Percentiles rank a stretch among this genome's conserved stretches.
Evolutionary conservation across 2,888 invertebrate genomes (phyloP).

Genomic region (Drosophila pseudotakahashii): DNA sequence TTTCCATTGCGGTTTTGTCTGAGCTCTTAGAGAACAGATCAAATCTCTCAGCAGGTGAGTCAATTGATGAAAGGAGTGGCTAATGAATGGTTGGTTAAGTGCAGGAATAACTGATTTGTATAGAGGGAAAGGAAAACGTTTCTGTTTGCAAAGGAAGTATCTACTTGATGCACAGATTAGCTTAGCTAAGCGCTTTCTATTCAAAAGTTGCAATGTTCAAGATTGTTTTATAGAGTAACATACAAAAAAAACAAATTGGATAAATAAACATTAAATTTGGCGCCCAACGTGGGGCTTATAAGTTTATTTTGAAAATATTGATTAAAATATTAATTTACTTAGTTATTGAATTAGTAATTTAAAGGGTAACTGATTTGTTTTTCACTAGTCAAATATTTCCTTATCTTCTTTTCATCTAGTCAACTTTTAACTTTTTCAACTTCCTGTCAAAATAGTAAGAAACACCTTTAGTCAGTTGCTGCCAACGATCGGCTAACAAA

Average conservation of each 20-base stretch:
- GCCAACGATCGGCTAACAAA: not conserved
- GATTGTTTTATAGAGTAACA: too few relatives aligned
- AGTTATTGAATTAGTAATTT: too few relatives aligned
- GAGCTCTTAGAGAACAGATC: conserved; percentile 2
- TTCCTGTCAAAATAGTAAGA: not conserved
- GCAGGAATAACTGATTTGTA: conserved; percentile 8
- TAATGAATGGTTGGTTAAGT: conserved; percentile 20
- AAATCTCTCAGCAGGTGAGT: conserved; percentile 47
- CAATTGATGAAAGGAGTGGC: conserved; percentile 23
- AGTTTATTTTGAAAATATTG: too few relatives aligned
- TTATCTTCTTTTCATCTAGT: not conserved
- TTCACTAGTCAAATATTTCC: too few relatives aligned
- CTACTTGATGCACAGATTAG: not conserved
- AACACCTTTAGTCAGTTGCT: not conserved
- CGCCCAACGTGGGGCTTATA: too few relatives aligned
- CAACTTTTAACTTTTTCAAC: not conserved
- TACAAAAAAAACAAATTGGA: too few relatives aligned
- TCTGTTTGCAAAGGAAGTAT: not conserved
- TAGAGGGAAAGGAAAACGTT: not conserved
- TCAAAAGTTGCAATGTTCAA: too few relatives aligned
- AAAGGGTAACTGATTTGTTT: too few relatives aligned
- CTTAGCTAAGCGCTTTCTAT: not conserved
- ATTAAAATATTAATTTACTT: too few relatives aligned
- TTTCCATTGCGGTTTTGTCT: conserved; percentile 3
- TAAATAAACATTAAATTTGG: too few relatives aligned